These are phyloP conservation scores for Umimayanthus chanpuru DNA, from an alignment of 92 coral and sea anemone genomes.

Conservation along the genomic window DNA sequence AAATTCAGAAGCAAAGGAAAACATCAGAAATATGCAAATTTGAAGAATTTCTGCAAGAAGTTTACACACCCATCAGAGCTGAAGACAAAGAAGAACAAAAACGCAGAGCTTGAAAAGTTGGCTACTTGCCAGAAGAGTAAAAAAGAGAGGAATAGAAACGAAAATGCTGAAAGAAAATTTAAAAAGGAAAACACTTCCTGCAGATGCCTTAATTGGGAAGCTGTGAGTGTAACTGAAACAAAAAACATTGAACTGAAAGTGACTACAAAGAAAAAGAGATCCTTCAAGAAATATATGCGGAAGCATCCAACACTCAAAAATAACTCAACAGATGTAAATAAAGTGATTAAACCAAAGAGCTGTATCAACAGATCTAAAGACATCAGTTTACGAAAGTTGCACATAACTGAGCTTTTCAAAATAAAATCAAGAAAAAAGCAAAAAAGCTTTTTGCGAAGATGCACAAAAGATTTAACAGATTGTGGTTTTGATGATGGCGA, in stretches of 20 bases:
- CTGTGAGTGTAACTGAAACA: background rate
- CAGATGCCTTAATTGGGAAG: slow-evolving; percentile 31
- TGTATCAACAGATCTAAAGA: slow-evolving; percentile 34
- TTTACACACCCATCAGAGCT: background rate
- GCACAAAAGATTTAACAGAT: background rate
- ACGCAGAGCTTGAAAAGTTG: background rate
- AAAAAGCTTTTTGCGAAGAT: background rate
- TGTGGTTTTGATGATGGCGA: too few relatives aligned
- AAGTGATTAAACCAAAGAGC: too few relatives aligned
- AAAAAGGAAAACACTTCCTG: slow-evolving; percentile 11
- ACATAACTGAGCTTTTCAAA: slow-evolving; percentile 30
- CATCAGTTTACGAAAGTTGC: slow-evolving; percentile 44
- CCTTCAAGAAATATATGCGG: too few relatives aligned
- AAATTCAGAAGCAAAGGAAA: background rate
- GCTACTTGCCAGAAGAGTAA: slow-evolving; percentile 26
- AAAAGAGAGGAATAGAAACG: slow-evolving; percentile 42
- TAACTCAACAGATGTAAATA: too few relatives aligned
- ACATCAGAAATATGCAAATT: background rate
- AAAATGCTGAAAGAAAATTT: slow-evolving; percentile 44
- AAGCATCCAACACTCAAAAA: too few relatives aligned
- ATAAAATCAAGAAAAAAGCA: slow-evolving; percentile 32
- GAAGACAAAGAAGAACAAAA: background rate
- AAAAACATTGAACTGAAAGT: background rate
- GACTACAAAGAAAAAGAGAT: background rate
- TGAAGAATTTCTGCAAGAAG: slow-evolving; percentile 25